Evolutionary conservation across 2,113 vertebrate genomes (phyloP), one percentile per base, ranked within the genome.

Genomic region (Sapayoa aenigma): DNA sequence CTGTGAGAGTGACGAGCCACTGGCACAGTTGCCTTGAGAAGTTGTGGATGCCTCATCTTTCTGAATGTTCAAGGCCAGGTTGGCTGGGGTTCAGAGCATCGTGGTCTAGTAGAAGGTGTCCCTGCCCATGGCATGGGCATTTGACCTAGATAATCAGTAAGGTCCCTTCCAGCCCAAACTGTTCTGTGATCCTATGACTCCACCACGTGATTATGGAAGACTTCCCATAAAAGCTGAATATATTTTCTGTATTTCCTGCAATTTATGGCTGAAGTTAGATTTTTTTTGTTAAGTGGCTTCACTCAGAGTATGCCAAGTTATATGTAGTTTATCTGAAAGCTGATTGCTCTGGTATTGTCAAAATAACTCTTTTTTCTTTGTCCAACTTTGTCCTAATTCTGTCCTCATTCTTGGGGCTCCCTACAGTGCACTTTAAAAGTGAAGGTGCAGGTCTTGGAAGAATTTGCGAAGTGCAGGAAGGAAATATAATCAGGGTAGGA

Each of bases 401-500:
- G 69, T 82, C 27, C 46, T 92, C 81, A 39, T 72, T 80, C 44
- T 47, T 81, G 84, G 49, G 58, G 55, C 58, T 95, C 76, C 67
- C 39, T 82, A 78, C 47, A 39, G 52, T 56, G 76, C 25, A 77
- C 79, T 95, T 96, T 77, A 81, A 92, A 96, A 92, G 73, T 71
- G 42, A 95, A 87, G 71, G 75, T 94, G 73, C 93, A 75, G 50
- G 69, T 89, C 89, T 83, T 91, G 83, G 66, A 91, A 76, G 72
- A 91, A 88, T 94, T 93, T 97, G 20, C 81, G 84, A 81, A 91
- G 72, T 6, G 2, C 86, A 60, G 94, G 91, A 97, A 97, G 96
- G 90, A 97, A 97, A 93, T 92, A 74, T 20, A 68, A 77, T 95
- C 28, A 96, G 84, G 24, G 56, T 53, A 69, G 85, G 84, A 83